Evolutionary conservation across 2,113 vertebrate genomes (phyloP).

Genomic region (Syrmaticus mikado): DNA sequence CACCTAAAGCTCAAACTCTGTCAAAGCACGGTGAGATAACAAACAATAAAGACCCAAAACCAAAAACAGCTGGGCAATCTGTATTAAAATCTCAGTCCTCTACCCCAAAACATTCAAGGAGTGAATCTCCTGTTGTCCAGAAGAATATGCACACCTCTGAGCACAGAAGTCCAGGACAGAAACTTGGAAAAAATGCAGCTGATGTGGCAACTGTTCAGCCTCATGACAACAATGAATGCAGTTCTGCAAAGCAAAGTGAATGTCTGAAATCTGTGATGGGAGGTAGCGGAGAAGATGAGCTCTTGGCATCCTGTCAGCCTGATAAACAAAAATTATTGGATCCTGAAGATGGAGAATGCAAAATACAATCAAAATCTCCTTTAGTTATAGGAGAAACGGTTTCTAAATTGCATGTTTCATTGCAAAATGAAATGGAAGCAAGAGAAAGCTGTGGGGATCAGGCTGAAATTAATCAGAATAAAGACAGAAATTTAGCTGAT

Average conservation of each 20-base stretch:
- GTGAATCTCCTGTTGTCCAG: conserved; percentile 64
- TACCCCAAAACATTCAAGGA: conserved; percentile 66
- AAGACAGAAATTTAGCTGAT: not conserved
- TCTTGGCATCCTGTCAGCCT: not conserved
- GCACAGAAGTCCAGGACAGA: conserved; percentile 26
- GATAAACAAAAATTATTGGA: conserved; percentile 34
- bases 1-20: conserved; percentile 68
- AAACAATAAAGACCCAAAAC: conserved; percentile 76
- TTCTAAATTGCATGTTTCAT: conserved; percentile 20
- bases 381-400: not conserved
- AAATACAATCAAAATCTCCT: not conserved
- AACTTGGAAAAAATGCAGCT: not conserved
- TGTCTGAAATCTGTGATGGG: not conserved
- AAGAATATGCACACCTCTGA: conserved; percentile 19
- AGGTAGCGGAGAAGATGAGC: not conserved
- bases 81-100: conserved; percentile 63
- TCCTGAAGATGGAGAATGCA: conserved; percentile 36
- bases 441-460: conserved; percentile 33
- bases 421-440: conserved; percentile 33
- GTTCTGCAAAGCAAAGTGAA: conserved; percentile 42
- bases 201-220: not conserved
- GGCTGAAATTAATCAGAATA: conserved; percentile 7
- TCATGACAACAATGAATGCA: conserved; percentile 30
- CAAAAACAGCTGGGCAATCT: conserved; percentile 64
- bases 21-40: conserved; percentile 66